Conservation (phyloP, 2,113 vertebrate species). For the Arizona elegans region DNA sequence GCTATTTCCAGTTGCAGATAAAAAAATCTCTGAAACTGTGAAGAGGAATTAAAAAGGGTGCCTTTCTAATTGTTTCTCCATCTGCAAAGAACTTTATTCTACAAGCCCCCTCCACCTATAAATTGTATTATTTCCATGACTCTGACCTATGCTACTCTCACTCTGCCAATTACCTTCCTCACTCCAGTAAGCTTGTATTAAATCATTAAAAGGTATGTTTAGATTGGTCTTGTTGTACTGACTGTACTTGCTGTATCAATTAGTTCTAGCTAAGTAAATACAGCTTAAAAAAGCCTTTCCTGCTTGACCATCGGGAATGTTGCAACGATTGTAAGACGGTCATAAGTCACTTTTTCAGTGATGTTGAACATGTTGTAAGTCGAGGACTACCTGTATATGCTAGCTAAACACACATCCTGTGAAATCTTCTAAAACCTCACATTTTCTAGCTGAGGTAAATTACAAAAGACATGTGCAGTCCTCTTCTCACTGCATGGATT, state of each 20-base stretch:
- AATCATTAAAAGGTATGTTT: background rate
- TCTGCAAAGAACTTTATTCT: background rate
- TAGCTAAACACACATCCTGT: background rate
- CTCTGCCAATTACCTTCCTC: background rate
- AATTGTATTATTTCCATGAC: background rate
- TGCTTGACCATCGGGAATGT: background rate
- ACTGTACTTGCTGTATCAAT: background rate
- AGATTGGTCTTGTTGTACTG: background rate
- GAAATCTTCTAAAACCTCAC: background rate
- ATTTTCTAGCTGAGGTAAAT: background rate
- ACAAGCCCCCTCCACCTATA: background rate
- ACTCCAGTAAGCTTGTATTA: background rate
- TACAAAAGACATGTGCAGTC: background rate
- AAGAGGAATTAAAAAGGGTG: background rate
- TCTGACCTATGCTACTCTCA: background rate
- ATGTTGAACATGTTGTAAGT: background rate
- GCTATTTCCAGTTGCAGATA: background rate
- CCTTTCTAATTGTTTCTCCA: background rate
- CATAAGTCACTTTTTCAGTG: background rate
- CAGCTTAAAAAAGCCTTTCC: background rate
- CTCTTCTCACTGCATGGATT: background rate
- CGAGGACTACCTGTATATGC: background rate
- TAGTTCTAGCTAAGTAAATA: background rate
- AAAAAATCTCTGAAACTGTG: background rate
- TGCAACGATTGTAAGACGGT: background rate